Percentiles rank a stretch among this genome's conserved stretches.
Conservation (phyloP, 2,797 vertebrate genomes). For the Argyrosomus regius region DNA sequence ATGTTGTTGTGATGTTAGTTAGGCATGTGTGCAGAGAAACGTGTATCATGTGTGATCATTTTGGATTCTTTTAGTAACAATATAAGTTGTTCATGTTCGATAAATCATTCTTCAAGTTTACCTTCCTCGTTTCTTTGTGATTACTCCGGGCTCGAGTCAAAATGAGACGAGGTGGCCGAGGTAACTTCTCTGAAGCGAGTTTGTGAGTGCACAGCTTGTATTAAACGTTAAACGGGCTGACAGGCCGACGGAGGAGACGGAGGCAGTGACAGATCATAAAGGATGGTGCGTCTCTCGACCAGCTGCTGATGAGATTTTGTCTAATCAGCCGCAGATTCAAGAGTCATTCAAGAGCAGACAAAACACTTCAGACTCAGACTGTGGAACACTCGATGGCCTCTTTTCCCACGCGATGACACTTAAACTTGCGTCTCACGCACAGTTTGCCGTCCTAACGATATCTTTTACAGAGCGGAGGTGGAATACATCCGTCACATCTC, state of each 20-base stretch:
- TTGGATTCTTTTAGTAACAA: too few species aligned
- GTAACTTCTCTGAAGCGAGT: not conserved
- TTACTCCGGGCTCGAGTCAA: too few species aligned
- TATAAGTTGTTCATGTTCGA: too few species aligned
- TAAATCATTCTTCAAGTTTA: too few species aligned
- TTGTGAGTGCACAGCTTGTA: not conserved
- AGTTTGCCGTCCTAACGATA: not conserved
- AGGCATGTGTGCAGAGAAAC: too few species aligned
- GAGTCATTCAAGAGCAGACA: constrained; percentile 38
- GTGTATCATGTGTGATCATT: too few species aligned
- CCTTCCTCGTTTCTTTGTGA: too few species aligned
- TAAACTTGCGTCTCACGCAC: not conserved
- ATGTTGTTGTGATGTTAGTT: too few species aligned
- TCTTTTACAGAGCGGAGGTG: not conserved
- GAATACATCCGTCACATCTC: constrained; percentile 4
- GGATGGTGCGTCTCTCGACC: not conserved
- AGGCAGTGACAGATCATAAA: constrained; percentile 8
- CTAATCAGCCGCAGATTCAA: constrained; percentile 18
- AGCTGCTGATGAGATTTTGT: constrained; percentile 52
- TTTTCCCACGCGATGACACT: constrained; percentile 18
- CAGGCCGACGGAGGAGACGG: not conserved
- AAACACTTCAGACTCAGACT: constrained; percentile 45
- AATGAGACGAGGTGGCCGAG: too few species aligned
- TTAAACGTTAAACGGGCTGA: constrained; percentile 11
- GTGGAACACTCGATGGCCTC: constrained; percentile 15